A percentile compares a stretch with the other conserved stretches of the same genome.
Evolutionary conservation across 2,113 vertebrate genomes (phyloP).

Genomic region (Nothocercus julius): DNA sequence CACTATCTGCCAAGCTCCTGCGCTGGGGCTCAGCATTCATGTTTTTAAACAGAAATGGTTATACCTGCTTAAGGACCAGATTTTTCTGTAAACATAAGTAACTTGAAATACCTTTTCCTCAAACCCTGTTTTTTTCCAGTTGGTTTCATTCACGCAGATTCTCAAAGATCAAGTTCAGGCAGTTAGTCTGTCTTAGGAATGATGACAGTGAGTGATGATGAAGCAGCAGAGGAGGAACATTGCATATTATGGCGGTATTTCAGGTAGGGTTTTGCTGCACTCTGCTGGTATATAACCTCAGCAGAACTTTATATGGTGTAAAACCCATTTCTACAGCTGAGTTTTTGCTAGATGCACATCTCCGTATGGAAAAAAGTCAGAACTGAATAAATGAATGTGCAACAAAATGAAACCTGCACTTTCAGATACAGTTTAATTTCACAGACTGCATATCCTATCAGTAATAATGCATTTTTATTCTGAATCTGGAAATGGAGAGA

Average conservation of each 20-base stretch:
- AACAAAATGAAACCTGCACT: not conserved
- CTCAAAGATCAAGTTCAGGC: not conserved
- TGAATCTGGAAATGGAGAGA: not conserved
- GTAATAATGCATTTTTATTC: not conserved
- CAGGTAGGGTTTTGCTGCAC: slow-evolving; percentile 50
- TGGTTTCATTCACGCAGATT: not conserved
- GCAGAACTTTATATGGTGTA: not conserved
- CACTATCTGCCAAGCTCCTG: not conserved
- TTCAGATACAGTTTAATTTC: not conserved
- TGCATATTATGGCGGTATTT: not conserved
- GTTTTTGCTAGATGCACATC: not conserved
- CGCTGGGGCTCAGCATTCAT: not conserved
- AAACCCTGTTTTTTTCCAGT: not conserved
- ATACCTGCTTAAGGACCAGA: not conserved
- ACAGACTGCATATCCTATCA: not conserved
- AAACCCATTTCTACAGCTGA: not conserved
- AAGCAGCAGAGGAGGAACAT: not conserved
- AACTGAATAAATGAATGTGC: not conserved
- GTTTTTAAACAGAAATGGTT: not conserved
- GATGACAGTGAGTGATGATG: not conserved
- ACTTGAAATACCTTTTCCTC: not conserved
- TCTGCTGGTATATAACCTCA: slow-evolving; percentile 40
- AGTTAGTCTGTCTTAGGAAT: not conserved
- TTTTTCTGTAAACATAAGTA: not conserved
- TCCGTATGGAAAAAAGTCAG: not conserved